Conservation (phyloP, 2,113 vertebrate genomes). For the Pollimyrus isidori region DNA sequence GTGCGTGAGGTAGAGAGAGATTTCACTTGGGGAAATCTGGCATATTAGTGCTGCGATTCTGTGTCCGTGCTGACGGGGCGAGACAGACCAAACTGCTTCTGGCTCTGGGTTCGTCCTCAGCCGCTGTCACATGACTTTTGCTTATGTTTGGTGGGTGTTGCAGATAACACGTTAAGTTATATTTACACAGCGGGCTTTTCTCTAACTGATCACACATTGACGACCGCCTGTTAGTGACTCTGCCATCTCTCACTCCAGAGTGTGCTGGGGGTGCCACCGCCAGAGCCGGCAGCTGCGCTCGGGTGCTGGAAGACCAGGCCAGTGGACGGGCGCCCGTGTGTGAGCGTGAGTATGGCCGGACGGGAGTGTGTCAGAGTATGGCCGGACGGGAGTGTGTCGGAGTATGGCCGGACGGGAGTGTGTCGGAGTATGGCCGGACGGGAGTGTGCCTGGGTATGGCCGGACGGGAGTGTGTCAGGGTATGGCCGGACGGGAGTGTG, state of each 20-base stretch:
- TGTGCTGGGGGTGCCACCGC: not conserved
- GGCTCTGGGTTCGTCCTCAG: not conserved
- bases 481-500: not conserved
- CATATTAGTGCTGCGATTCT: not conserved
- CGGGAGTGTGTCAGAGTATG: not conserved
- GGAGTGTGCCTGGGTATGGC: not conserved
- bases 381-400: not conserved
- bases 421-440: too few relatives aligned
- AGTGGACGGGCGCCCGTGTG: not conserved
- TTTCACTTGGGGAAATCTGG: not conserved
- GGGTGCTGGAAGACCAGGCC: slow-evolving; percentile 1
- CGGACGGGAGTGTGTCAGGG: not conserved
- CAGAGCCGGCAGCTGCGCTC: not conserved
- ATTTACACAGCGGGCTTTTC: not conserved
- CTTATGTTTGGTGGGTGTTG: not conserved
- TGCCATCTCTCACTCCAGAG: not conserved
- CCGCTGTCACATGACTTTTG: not conserved
- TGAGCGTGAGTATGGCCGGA: not conserved
- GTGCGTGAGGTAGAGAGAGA: not conserved
- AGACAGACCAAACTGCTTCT: not conserved
- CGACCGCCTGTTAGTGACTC: not conserved
- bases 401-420: not conserved
- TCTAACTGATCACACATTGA: not conserved
- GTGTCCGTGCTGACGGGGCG: not conserved
- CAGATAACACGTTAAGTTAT: not conserved